Conservation (phyloP, 2,888 invertebrate genomes). For the Suillia variegata region DNA sequence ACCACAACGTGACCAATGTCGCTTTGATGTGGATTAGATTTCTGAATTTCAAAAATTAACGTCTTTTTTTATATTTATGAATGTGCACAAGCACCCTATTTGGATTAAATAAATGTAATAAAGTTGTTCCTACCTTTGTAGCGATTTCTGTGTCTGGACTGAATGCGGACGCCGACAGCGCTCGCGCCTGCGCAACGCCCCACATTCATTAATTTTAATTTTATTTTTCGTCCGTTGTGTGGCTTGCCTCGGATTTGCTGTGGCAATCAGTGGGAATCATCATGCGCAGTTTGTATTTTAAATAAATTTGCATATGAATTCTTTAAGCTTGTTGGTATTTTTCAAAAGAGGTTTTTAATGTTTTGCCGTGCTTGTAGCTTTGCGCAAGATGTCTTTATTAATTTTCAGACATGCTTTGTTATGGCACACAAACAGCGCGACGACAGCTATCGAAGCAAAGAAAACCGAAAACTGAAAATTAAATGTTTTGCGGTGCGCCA, state of each 20-base stretch:
- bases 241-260: constrained; percentile 7
- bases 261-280: constrained; percentile 11
- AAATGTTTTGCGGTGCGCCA: constrained; percentile 26
- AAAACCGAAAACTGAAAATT: constrained; percentile 21
- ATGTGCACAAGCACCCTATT: neutral
- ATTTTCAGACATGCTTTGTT: neutral
- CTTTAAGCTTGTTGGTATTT: too few relatives aligned
- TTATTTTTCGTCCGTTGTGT: neutral
- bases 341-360: neutral
- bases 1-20: constrained; percentile 14
- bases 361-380: neutral
- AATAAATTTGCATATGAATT: constrained; percentile 26
- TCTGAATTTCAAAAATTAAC: neutral
- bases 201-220: neutral
- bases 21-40: constrained; percentile 16
- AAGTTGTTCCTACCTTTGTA: constrained; percentile 19
- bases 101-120: neutral
- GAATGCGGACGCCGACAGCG: constrained; percentile 1
- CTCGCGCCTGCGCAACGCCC: neutral
- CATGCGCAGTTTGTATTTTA: too few relatives aligned
- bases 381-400: constrained; percentile 7
- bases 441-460: neutral
- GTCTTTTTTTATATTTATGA: neutral
- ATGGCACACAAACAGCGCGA: neutral
- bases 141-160: too few relatives aligned